Conservation (phyloP, 92 coral and sea anemone genomes). For the Epizoanthus ramosus region DNA sequence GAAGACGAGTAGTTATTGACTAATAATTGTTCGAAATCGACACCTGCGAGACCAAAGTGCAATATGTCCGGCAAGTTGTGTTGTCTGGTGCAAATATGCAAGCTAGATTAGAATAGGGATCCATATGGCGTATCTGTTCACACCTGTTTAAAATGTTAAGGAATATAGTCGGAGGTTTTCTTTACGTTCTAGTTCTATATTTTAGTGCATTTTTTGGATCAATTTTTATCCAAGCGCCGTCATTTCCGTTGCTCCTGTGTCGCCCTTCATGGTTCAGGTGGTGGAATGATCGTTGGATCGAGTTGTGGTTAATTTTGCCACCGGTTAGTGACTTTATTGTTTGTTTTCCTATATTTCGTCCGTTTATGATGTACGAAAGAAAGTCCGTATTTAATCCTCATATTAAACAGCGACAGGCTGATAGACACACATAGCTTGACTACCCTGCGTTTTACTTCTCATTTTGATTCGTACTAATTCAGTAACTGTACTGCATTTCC, state of each 20-base stretch:
- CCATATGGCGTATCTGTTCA: too few species aligned
- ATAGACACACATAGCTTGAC: background rate
- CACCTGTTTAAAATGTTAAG: conserved; percentile 63
- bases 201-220: conserved; percentile 80
- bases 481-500: background rate
- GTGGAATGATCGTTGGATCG: conserved; percentile 71
- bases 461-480: too few species aligned
- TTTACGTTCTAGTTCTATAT: conserved; percentile 59
- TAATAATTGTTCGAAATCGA: background rate
- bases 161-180: conserved; percentile 71
- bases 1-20: background rate
- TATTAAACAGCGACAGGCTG: background rate
- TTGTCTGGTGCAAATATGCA: background rate
- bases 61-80: background rate
- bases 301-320: conserved; percentile 78
- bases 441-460: background rate
- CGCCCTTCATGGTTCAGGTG: conserved; percentile 93
- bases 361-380: too few species aligned
- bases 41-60: background rate
- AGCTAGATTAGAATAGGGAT: too few species aligned
- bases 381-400: background rate
- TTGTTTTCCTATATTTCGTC: too few species aligned
- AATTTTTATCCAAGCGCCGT: conserved; percentile 83
- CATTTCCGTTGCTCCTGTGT: conserved; percentile 75
- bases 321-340: conserved; percentile 64